phyloP scores from a whole-genome alignment of 2,888 invertebrate genomes.

The Protula sp. region DNA sequence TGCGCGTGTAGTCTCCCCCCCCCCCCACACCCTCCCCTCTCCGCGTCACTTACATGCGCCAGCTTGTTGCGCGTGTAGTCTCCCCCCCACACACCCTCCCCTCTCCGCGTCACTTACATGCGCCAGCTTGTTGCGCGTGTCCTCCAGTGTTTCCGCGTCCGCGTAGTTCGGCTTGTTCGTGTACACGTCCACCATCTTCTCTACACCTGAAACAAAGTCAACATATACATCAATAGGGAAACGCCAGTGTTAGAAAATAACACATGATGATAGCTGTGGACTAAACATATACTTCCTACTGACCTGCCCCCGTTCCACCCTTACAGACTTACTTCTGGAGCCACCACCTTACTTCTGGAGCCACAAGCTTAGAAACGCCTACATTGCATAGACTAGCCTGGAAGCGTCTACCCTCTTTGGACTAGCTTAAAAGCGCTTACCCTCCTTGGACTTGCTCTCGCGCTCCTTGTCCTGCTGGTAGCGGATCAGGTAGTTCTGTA shows the following conservation, averaged over 20 bases:
- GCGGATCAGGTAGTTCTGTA: slow-evolving; percentile 77
- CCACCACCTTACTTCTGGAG: too few species aligned
- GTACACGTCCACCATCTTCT: slow-evolving; percentile 82
- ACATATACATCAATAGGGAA: background rate
- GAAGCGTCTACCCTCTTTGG: too few species aligned
- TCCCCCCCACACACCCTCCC: slow-evolving; percentile 81
- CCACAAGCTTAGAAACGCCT: too few species aligned
- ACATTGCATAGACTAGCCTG: too few species aligned
- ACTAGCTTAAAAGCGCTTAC: too few species aligned
- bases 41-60: slow-evolving; percentile 80
- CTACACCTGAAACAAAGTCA: slow-evolving; percentile 57
- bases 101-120: slow-evolving; percentile 78
- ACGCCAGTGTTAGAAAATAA: background rate
- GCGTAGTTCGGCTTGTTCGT: slow-evolving; percentile 80
- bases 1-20: slow-evolving; percentile 86
- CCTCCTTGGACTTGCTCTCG: slow-evolving; percentile 82
- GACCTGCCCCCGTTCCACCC: too few species aligned
- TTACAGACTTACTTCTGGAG: too few species aligned
- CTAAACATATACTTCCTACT: too few species aligned
- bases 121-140: slow-evolving; percentile 83
- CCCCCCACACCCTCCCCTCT: too few species aligned
- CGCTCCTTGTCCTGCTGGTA: slow-evolving; percentile 83
- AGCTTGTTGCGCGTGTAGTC: slow-evolving; percentile 86
- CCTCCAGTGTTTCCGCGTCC: slow-evolving; percentile 82
- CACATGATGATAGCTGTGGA: too few species aligned